phyloP scores from a whole-genome alignment of 2,888 invertebrate genomes.

The Ischnura elegans region DNA sequence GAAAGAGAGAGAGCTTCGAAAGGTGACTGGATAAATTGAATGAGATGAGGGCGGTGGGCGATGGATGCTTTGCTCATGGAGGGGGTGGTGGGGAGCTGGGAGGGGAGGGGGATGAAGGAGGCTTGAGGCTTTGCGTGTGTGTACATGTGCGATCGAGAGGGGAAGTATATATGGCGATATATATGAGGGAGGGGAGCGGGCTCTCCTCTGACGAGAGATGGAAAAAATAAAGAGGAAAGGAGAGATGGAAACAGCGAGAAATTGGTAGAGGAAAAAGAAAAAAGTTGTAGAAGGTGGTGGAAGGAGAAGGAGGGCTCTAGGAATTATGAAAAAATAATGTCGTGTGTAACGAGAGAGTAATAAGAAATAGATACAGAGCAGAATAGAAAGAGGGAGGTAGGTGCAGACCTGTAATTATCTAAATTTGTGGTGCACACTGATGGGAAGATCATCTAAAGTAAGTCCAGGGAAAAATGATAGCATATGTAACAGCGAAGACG shows the following conservation, averaged over 20 bases:
- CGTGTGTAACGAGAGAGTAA: too few relatives aligned
- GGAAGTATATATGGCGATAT: background rate
- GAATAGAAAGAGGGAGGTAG: background rate
- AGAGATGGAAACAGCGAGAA: background rate
- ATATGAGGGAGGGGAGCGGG: background rate
- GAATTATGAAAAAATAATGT: too few relatives aligned
- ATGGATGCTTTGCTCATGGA: background rate
- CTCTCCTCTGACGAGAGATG: background rate
- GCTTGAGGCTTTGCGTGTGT: background rate
- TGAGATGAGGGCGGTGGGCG: slow-evolving; percentile 47
- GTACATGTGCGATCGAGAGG: background rate
- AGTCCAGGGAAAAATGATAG: too few relatives aligned
- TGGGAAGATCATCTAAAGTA: too few relatives aligned
- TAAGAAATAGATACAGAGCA: background rate
- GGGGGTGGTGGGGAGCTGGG: background rate
- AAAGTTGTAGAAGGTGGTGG: too few relatives aligned
- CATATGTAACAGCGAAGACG: too few relatives aligned
- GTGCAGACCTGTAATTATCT: too few relatives aligned
- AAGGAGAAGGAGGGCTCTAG: too few relatives aligned
- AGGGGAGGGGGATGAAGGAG: background rate
- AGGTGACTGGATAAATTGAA: slow-evolving; percentile 67
- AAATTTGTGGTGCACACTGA: too few relatives aligned
- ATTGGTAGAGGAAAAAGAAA: too few relatives aligned
- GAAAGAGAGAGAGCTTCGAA: slow-evolving; percentile 35
- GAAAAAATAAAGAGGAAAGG: background rate